A percentile compares a stretch with the other conserved stretches of the same genome.
Evolutionary conservation across 2,113 vertebrate species (phyloP).

Genomic region (Romanogobio albipinnatus): DNA sequence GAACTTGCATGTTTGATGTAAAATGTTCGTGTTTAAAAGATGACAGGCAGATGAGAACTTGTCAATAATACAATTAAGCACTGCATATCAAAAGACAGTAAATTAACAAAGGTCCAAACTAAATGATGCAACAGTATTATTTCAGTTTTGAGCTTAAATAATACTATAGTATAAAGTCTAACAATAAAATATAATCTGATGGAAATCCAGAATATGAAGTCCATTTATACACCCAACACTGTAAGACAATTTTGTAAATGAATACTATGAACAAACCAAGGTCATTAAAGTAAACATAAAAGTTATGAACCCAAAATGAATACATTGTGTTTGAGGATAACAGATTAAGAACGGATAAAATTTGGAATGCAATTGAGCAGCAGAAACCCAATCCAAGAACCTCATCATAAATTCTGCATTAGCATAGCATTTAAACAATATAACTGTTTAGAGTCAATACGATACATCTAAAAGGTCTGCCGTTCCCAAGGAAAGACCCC

Average conservation of each 20-base stretch:
- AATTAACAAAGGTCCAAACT: background rate
- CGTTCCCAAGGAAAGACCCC: background rate
- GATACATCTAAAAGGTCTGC: background rate
- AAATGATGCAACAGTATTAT: background rate
- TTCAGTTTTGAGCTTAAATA: background rate
- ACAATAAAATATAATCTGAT: background rate
- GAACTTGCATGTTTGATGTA: background rate
- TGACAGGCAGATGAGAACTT: background rate
- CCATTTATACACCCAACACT: background rate
- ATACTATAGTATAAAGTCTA: background rate
- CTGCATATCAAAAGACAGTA: background rate
- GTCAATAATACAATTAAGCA: background rate
- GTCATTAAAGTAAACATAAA: background rate
- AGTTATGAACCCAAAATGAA: background rate
- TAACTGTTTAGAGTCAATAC: background rate
- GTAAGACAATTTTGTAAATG: background rate
- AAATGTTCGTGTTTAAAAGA: background rate
- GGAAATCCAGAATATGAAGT: background rate
- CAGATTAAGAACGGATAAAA: background rate
- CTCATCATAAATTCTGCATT: constrained; percentile 19
- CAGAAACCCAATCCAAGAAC: background rate
- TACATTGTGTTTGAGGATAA: background rate
- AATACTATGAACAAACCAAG: background rate
- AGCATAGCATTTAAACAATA: background rate
- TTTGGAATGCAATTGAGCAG: background rate